Evolutionary conservation across 1,140 invertebrate species (phyloP), one percentile per base, ranked within the genome.

Genomic region (Druon quercuslanigerum): DNA sequence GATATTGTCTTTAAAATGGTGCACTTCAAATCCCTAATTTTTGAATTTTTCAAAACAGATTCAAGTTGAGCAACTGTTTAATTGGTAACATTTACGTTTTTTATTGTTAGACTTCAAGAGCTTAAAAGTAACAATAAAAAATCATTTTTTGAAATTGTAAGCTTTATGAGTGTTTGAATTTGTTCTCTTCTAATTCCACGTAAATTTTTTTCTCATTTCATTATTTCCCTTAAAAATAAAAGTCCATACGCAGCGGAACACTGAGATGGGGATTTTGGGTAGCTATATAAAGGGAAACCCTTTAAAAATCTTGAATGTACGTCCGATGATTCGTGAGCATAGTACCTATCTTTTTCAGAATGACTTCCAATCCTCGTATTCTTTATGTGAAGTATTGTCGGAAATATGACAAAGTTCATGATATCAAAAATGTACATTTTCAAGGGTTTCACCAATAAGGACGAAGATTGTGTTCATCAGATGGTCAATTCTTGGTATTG

Each of bases 381-480:
- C 57, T 16, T 66, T 7, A 40, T 16, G 12, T 66, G 25, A 33
- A 12, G 16, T 54, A n/a, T 17, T 3, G 52, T 54, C 17, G 16
- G n/a, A 54, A 19, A 54, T 19, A 54, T 54, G 17, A 54, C 52
- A 54, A 54, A 19, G 52, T 54, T 54, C 52, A 17, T 19, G 8
- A 60, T 60, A 60, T 33, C 57, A 20, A n/a, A 46, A 40, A 66
- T 25, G 60, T 66, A 66, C 14, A 66, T 66, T 66, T 66, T 25
- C 14, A 66, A 66, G 25, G 60, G 60, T 20, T 66, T 66, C 60
- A 16, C 60, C 60, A 40, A 66, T 66, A 66, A 66, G 60, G 60
- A 66, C 40, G 40, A 46, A 46, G 7, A 33, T 16, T 7, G 40
- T 66, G 6, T 33, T 66, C 33, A 16, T 40, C 40, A 66, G 40